Conservation (phyloP, 2,797 vertebrate species). For the Allochrocebus solatus region DNA sequence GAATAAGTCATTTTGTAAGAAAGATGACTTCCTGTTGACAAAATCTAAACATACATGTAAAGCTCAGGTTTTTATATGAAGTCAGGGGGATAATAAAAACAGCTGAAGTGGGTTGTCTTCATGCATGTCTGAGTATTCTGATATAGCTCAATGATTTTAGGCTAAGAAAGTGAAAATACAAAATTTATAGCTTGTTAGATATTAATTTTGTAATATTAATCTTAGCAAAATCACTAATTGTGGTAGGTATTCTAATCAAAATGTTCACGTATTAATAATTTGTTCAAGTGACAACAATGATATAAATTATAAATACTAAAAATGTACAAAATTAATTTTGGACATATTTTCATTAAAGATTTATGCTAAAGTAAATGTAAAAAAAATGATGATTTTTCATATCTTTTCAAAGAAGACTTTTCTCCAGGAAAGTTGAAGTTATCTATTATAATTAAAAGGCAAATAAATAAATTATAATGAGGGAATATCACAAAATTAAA, state of each 20-base stretch:
- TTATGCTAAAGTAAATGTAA: not conserved
- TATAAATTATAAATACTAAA: conserved; percentile 4
- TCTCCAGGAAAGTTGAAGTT: not conserved
- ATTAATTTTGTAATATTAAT: not conserved
- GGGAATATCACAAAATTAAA: not conserved
- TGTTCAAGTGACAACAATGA: not conserved
- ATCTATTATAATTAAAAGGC: not conserved
- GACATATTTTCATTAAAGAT: not conserved
- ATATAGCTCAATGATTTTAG: not conserved
- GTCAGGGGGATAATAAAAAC: not conserved
- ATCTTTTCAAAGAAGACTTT: not conserved
- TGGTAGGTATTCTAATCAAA: not conserved
- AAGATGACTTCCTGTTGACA: not conserved
- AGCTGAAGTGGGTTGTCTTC: not conserved
- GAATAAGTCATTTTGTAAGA: not conserved
- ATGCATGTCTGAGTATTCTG: not conserved
- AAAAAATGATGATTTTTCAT: not conserved
- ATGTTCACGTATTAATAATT: not conserved
- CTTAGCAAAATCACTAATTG: not conserved
- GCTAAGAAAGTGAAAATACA: not conserved
- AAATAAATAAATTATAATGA: not conserved
- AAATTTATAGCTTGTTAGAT: not conserved
- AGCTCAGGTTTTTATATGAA: not conserved
- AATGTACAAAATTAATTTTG: not conserved
- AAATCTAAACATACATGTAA: not conserved